Percentiles rank a stretch among this genome's conserved stretches.
These are phyloP conservation scores for Arremon aurantiirostris DNA, from an alignment of 2,797 vertebrate genomes.

Conservation along the genomic window DNA sequence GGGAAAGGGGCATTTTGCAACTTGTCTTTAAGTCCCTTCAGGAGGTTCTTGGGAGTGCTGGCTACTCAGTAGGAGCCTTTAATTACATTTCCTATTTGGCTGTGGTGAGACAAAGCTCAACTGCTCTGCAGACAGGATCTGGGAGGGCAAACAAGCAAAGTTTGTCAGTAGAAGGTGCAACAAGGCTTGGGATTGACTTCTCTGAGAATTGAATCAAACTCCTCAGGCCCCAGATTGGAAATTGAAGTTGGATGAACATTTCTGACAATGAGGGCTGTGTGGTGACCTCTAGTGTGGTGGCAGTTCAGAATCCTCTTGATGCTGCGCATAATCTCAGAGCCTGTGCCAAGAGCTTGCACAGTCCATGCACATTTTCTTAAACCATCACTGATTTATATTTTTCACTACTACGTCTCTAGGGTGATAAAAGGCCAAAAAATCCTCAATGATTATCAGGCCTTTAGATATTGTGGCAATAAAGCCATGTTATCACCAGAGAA, in stretches of 20 bases:
- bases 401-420: background rate
- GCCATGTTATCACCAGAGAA: background rate
- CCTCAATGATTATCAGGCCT: background rate
- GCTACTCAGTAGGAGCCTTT: background rate
- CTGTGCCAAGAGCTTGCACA: background rate
- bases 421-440: background rate
- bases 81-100: background rate
- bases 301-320: background rate
- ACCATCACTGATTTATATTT: background rate
- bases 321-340: background rate
- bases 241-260: background rate
- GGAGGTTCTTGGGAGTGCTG: background rate
- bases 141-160: background rate
- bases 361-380: background rate
- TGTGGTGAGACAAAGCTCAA: background rate
- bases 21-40: background rate
- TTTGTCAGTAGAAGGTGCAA: background rate
- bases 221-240: background rate
- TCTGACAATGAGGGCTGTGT: background rate
- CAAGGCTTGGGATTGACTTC: fast-evolving
- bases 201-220: background rate
- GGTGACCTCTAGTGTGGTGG: background rate
- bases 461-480: background rate
- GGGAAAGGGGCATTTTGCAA: background rate
- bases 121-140: background rate